These are phyloP conservation scores for Unio pictorum DNA, from an alignment of 2,888 invertebrate genomes.

Conservation along the genomic window DNA sequence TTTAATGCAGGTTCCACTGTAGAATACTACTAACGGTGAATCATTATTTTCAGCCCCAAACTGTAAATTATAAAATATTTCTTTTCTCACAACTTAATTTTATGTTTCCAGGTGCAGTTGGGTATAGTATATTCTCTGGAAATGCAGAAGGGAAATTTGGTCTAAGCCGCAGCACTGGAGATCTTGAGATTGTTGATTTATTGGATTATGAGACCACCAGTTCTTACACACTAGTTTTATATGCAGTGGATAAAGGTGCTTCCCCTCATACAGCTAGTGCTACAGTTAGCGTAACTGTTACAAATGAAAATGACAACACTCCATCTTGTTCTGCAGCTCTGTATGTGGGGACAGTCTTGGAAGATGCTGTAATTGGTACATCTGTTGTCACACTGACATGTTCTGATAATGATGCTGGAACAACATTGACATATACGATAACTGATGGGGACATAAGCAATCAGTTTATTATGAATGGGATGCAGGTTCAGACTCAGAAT, in stretches of 20 bases:
- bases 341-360: constrained; percentile 30
- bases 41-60: too few species aligned
- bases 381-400: constrained; percentile 36
- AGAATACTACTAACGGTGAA: too few species aligned
- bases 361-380: constrained; percentile 35
- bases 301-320: constrained; percentile 53
- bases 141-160: constrained; percentile 39
- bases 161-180: constrained; percentile 23
- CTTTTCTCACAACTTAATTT: background rate
- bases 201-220: constrained; percentile 55
- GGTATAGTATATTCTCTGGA: constrained; percentile 36
- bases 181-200: constrained; percentile 12
- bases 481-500: constrained; percentile 29
- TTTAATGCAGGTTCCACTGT: too few species aligned
- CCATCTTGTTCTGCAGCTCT: constrained; percentile 37
- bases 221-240: constrained; percentile 39
- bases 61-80: too few species aligned
- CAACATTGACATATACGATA: constrained; percentile 27
- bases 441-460: constrained; percentile 35
- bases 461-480: constrained; percentile 32
- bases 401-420: constrained; percentile 46
- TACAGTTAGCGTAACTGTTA: constrained; percentile 40
- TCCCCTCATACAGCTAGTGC: constrained; percentile 34
- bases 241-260: constrained; percentile 45
- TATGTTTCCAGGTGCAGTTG: constrained; percentile 19